Evolutionary conservation across 2,888 invertebrate species (phyloP), one percentile per base, ranked within the genome.

Genomic region (Nemurella pictetii): DNA sequence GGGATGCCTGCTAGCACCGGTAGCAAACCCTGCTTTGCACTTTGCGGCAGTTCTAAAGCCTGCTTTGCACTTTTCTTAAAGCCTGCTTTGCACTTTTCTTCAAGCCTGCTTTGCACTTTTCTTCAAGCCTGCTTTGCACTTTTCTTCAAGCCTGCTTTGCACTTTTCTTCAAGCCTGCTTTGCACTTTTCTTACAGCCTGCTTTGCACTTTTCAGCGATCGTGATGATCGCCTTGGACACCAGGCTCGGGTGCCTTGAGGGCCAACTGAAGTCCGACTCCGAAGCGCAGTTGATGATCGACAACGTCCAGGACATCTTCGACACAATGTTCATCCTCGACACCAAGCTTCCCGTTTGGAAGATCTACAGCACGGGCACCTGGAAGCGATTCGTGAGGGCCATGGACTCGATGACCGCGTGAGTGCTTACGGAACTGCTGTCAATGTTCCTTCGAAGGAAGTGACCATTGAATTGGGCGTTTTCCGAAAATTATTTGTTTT

Each of bases 321-420:
- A 89, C 28, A 85, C 88, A 5, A 86, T 89, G 84, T 89, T 88
- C 85, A 86, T 89, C 83, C 86, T 91, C 29, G 91, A 91, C 80
- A 86, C 90, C 36, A 55, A 87, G n/a, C 89, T 90, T 0, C 89
- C 89, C 2, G 28, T 90, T 0, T 90, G 90, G 90, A 89, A 88
- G 85, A 87, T 88, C 36, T 85, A 89, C 15, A 87, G 88, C 30
- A 90, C 90, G 0, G 89, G 88, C 28, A 87, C 87, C 3, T 90
- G 89, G 88, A 88, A 88, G 78, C 87, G 88, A 87, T 89, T 88
- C 30, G 88, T 90, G 80, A 87, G 87, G 85, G 89, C 88, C 78
- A 89, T 92, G 89, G 90, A 90, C 87, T 88, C 87, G 72, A 88
- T 90, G 85, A 90, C 91, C 78, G 88, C 89, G 91, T 91, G 89